Conservation (phyloP, 2,888 invertebrate genomes). For the Hedychridium roseum region DNA sequence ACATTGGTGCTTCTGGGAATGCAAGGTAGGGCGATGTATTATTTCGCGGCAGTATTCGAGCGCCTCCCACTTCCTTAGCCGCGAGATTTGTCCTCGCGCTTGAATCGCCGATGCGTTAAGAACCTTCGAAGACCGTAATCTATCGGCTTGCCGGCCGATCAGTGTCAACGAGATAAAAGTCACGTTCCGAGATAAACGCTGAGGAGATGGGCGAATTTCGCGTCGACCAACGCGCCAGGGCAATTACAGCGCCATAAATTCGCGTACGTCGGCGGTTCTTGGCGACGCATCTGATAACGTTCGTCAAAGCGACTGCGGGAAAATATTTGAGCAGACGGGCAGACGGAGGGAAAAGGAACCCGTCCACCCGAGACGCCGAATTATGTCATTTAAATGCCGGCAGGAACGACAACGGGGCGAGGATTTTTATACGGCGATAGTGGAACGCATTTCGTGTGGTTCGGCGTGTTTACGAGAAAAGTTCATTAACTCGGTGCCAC, state of each 20-base stretch:
- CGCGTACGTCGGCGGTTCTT: too few species aligned
- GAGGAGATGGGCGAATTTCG: too few species aligned
- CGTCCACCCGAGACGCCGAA: too few species aligned
- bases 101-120: slow-evolving; percentile 11
- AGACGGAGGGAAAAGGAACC: too few species aligned
- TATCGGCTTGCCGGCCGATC: neutral
- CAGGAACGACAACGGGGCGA: too few species aligned
- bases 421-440: slow-evolving; percentile 16
- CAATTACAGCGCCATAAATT: too few species aligned
- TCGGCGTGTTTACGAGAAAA: slow-evolving; percentile 14
- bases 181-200: too few species aligned
- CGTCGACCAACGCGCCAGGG: too few species aligned
- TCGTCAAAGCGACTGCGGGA: too few species aligned
- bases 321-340: too few species aligned
- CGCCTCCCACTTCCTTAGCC: slow-evolving; percentile 16
- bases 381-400: too few species aligned
- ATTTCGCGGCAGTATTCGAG: slow-evolving; percentile 7
- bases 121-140: slow-evolving; percentile 5
- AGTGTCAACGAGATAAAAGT: neutral
- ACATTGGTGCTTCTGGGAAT: slow-evolving; percentile 18
- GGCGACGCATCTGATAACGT: too few species aligned
- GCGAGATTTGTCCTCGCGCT: slow-evolving; percentile 5
- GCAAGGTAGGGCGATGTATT: slow-evolving; percentile 20
- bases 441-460: slow-evolving; percentile 12
- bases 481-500: slow-evolving; percentile 23